Evolutionary conservation across 2,113 vertebrate genomes (phyloP).

Genomic region (Muntiacus muntjak): DNA sequence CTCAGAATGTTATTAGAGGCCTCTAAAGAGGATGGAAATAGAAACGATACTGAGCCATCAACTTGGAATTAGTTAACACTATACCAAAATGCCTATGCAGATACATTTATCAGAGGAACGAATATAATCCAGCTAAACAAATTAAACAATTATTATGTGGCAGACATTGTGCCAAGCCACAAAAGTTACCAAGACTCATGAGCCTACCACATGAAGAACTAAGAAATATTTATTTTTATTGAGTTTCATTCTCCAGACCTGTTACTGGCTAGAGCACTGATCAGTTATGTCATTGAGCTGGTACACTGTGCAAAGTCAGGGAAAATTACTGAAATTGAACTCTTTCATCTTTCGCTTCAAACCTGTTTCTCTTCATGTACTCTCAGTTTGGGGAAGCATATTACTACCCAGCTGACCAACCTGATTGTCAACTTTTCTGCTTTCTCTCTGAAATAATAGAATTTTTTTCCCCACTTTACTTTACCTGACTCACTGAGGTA

Average conservation of each 20-base stretch:
- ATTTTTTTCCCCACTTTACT: background rate
- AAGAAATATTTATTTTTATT: background rate
- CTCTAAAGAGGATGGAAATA: background rate
- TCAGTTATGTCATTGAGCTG: background rate
- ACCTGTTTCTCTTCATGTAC: background rate
- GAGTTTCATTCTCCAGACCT: background rate
- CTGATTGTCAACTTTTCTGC: background rate
- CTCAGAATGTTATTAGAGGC: background rate
- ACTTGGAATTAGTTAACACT: conserved; percentile 1
- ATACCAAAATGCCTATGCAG: background rate
- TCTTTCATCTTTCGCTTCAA: background rate
- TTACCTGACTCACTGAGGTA: background rate
- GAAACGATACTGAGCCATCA: background rate
- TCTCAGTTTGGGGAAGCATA: background rate
- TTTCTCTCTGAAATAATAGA: background rate
- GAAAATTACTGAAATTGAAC: background rate
- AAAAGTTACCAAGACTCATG: background rate
- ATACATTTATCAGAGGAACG: background rate
- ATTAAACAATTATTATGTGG: background rate
- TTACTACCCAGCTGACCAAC: background rate
- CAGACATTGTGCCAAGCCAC: background rate
- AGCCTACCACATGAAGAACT: background rate
- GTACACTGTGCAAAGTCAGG: background rate
- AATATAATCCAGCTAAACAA: background rate
- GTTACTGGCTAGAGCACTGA: background rate